phyloP scores from a whole-genome alignment of 2,113 vertebrate species.

The Nannobrachium achirus region DNA sequence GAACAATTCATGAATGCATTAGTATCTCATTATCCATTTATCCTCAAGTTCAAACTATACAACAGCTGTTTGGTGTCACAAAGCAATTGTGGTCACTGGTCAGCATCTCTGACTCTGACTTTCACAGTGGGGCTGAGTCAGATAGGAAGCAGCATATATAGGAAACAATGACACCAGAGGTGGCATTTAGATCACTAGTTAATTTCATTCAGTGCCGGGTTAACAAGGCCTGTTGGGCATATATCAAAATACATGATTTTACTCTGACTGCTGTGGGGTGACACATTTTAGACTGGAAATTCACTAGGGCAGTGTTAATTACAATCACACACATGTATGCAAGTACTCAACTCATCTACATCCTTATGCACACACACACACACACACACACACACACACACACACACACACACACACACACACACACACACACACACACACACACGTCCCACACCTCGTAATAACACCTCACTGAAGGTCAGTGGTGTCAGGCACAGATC shows the following conservation, averaged over 20 bases:
- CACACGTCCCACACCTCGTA: neutral
- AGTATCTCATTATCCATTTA: neutral
- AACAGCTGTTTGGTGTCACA: too few species aligned
- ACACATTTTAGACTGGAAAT: conserved; percentile 46
- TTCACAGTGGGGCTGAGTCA: conserved; percentile 33
- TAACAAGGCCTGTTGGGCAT: neutral
- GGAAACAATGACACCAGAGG: conserved; percentile 57
- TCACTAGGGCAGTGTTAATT: conserved; percentile 59
- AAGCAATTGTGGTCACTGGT: too few species aligned
- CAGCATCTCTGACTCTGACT: too few species aligned
- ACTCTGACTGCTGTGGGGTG: conserved; percentile 7
- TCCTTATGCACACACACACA: neutral
- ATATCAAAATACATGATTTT: conserved; percentile 4
- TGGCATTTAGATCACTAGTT: conserved; percentile 60
- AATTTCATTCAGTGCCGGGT: conserved; percentile 15
- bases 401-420: conserved; percentile 12
- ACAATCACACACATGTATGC: conserved; percentile 28
- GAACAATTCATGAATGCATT: neutral
- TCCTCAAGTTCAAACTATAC: neutral
- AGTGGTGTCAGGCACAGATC: too few species aligned
- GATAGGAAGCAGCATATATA: conserved; percentile 33
- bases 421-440: conserved; percentile 19
- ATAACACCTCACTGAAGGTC: neutral
- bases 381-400: conserved; percentile 25
- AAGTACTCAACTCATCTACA: neutral